Evolutionary conservation across 2,797 vertebrate genomes (phyloP).

Genomic region (Esox lucius): DNA sequence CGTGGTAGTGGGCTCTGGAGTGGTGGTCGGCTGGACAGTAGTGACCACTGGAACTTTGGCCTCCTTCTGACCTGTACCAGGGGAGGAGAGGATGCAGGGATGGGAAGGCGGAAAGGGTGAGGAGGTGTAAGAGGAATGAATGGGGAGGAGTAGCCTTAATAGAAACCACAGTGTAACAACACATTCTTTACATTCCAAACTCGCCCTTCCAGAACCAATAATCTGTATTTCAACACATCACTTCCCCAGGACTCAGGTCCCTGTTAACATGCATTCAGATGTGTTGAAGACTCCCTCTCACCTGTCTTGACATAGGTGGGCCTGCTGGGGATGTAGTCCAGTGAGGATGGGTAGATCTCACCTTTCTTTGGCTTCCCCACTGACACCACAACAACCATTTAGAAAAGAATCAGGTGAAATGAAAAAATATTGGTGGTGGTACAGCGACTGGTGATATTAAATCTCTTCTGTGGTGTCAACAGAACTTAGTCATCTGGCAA

Average conservation of each 20-base stretch:
- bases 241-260: too few relatives aligned
- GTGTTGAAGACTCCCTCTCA: conserved; percentile 58
- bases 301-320: conserved; percentile 79
- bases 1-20: conserved; percentile 59
- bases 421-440: background rate
- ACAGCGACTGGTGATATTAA: background rate
- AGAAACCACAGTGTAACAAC: conserved; percentile 53
- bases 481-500: background rate
- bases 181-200: conserved; percentile 65
- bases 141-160: conserved; percentile 48
- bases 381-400: conserved; percentile 58
- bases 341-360: conserved; percentile 85
- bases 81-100: conserved; percentile 25
- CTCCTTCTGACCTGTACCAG: conserved; percentile 71
- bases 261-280: background rate
- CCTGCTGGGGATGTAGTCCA: conserved; percentile 84
- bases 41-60: conserved; percentile 49
- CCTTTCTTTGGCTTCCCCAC: conserved; percentile 92
- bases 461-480: background rate
- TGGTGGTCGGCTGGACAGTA: conserved; percentile 46
- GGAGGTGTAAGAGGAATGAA: background rate
- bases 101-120: background rate
- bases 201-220: background rate
- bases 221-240: background rate
- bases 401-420: background rate